phyloP scores from a whole-genome alignment of 1,140 invertebrate species.

The Archivesica marissinica region DNA sequence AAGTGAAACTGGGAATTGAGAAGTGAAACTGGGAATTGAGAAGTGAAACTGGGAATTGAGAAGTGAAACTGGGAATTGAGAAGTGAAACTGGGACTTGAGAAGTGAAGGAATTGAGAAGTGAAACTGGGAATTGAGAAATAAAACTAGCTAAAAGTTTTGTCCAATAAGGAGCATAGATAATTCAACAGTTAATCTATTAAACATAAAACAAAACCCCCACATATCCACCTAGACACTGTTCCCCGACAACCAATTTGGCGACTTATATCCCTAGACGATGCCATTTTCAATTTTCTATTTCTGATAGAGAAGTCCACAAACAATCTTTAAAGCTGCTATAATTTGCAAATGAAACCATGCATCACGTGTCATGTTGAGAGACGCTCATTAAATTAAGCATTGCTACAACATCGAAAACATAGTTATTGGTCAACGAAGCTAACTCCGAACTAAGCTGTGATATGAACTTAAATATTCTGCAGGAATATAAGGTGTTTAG shows the following conservation, averaged over 20 bases:
- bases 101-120: no score
- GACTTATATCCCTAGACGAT: slow-evolving; percentile 45
- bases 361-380: slow-evolving; percentile 9
- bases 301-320: slow-evolving; percentile 40
- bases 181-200: slow-evolving; percentile 47
- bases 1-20: no score
- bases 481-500: slow-evolving; percentile 19
- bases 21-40: no score
- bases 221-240: slow-evolving; percentile 54
- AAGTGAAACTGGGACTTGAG: no score
- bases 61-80: no score
- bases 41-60: no score
- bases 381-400: slow-evolving; percentile 19
- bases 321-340: slow-evolving; percentile 3
- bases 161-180: slow-evolving; percentile 31
- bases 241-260: slow-evolving; percentile 46
- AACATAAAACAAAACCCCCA: slow-evolving; percentile 60
- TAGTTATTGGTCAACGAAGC: slow-evolving; percentile 33
- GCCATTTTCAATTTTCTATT: slow-evolving; percentile 40
- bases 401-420: not conserved
- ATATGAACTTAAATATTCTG: slow-evolving; percentile 34
- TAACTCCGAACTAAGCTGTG: not conserved
- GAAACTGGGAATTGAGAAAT: not conserved
- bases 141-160: slow-evolving; percentile 20
- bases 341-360: slow-evolving; percentile 12